phyloP scores from a whole-genome alignment of 2,113 vertebrate genomes.

The Ciconia maguari region DNA sequence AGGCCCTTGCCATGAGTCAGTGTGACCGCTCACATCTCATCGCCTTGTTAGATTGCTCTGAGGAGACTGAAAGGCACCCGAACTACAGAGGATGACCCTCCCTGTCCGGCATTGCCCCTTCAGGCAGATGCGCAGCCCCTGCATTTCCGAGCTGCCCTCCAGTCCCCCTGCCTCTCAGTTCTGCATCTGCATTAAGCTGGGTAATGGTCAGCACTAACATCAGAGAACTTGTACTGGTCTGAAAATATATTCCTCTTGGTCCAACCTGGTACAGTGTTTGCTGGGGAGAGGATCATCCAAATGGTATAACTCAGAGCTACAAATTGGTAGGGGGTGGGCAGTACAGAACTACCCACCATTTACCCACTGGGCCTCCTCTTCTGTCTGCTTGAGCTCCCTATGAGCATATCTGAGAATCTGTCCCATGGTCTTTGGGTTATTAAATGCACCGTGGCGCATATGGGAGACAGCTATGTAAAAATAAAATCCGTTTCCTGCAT shows the following conservation, averaged over 20 bases:
- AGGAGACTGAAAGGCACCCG: not conserved
- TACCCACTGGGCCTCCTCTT: not conserved
- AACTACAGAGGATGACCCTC: not conserved
- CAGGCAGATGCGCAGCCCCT: not conserved
- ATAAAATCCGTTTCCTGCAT: not conserved
- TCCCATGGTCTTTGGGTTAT: not conserved
- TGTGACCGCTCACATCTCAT: accelerated
- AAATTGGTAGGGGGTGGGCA: not conserved
- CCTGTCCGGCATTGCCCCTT: not conserved
- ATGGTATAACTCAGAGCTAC: not conserved
- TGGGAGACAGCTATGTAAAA: not conserved
- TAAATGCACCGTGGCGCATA: not conserved
- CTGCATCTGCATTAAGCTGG: not conserved
- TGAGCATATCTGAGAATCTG: not conserved
- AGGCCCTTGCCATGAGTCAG: not conserved
- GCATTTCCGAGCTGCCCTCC: not conserved
- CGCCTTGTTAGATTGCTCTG: not conserved
- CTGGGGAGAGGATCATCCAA: not conserved
- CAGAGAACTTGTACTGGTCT: not conserved
- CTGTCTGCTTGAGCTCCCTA: not conserved
- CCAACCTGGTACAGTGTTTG: not conserved
- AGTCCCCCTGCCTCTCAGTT: not conserved
- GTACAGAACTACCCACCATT: not conserved
- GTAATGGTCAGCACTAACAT: not conserved
- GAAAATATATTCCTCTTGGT: not conserved